A percentile compares a stretch with the other conserved stretches of the same genome.
Evolutionary conservation across 2,888 invertebrate species (phyloP).

Genomic region (Coecobrya sp.): DNA sequence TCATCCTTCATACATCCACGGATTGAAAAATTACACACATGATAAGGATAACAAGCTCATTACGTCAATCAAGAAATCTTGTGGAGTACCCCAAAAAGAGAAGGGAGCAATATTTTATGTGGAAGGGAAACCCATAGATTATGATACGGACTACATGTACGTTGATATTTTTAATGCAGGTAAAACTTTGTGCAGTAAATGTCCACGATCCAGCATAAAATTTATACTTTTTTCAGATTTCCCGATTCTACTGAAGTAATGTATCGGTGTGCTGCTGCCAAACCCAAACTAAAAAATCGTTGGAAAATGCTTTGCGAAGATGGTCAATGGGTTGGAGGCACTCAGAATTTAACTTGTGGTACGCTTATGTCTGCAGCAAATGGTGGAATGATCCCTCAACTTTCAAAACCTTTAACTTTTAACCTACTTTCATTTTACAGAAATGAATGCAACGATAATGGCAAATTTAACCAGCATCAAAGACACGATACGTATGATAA

Average conservation of each 20-base stretch:
- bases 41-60: conserved; percentile 75
- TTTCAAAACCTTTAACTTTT: neutral
- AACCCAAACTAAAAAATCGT: conserved; percentile 89
- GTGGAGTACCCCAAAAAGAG: conserved; percentile 92
- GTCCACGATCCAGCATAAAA: neutral
- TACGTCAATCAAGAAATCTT: conserved; percentile 87
- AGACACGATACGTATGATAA: conserved; percentile 82
- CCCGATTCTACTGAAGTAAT: conserved; percentile 95
- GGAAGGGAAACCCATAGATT: conserved; percentile 91
- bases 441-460: conserved; percentile 67
- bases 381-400: neutral
- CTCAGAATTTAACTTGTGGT: conserved; percentile 89
- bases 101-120: conserved; percentile 92
- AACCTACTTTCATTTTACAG: conserved; percentile 27
- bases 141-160: conserved; percentile 89
- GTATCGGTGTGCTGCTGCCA: conserved; percentile 90
- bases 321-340: conserved; percentile 94
- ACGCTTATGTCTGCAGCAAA: neutral
- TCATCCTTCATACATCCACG: conserved; percentile 84
- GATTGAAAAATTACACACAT: conserved; percentile 80
- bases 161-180: neutral
- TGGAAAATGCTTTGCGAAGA: conserved; percentile 96
- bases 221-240: conserved; percentile 88
- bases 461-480: conserved; percentile 74
- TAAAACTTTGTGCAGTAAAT: neutral